These are phyloP conservation scores for Drosophila macrospina DNA, from an alignment of 2,888 invertebrate species.

Conservation along the genomic window DNA sequence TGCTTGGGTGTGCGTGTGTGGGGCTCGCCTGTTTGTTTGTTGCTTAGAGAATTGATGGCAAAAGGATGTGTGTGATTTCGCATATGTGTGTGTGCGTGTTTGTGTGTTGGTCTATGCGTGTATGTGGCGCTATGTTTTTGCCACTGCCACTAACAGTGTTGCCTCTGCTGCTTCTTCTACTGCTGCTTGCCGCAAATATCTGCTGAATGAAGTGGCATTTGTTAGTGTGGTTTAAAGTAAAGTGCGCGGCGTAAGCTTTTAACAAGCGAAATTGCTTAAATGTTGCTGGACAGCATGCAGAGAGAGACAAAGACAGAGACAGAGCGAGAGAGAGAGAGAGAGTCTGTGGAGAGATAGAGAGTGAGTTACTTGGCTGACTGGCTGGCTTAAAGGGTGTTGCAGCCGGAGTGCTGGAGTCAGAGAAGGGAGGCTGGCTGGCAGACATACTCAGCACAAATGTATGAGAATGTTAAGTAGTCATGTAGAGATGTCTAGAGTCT, in stretches of 20 bases:
- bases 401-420: background rate
- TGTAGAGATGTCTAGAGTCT: conserved; percentile 44
- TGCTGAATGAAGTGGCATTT: conserved; percentile 79
- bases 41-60: conserved; percentile 81
- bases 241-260: conserved; percentile 78
- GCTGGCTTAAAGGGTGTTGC: conserved; percentile 46
- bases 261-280: conserved; percentile 76
- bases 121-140: conserved; percentile 43
- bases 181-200: conserved; percentile 72
- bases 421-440: conserved; percentile 3
- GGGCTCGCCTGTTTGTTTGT: conserved; percentile 72
- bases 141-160: conserved; percentile 28
- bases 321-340: background rate
- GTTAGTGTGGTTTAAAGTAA: conserved; percentile 76
- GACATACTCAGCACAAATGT: conserved; percentile 31
- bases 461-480: conserved; percentile 61
- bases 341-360: background rate
- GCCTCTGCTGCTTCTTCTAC: conserved; percentile 26
- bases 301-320: background rate
- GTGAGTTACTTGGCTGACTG: conserved; percentile 39
- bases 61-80: conserved; percentile 79
- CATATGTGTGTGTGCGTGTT: conserved; percentile 35
- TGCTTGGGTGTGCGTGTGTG: conserved; percentile 43
- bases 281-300: conserved; percentile 55
- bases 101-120: conserved; percentile 15